Evolutionary conservation across 1,140 invertebrate species (phyloP), one percentile per base, ranked within the genome.

Genomic region (Drosophila kohkoa): DNA sequence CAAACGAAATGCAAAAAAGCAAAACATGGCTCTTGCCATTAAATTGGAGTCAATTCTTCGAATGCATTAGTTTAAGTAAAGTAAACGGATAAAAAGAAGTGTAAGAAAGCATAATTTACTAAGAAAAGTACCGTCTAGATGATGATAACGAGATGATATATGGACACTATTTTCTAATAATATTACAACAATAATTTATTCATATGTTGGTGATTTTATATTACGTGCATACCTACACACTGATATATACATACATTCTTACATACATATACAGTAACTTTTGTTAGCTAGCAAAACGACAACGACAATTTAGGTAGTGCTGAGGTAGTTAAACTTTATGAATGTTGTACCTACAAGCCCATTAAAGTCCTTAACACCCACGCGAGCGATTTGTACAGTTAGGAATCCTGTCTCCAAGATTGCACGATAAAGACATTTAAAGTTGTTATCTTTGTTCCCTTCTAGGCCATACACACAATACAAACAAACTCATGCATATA

Each of bases 181-280:
- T 88, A 88, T 89, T 88, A 88, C 85, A 88, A 88, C 83, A 88
- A 88, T 88, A 88, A 88, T 88, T 88, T 88, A 83, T 83, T 82
- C 55, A 83, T 88, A 89, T 88, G 85, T 88, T 88, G 83, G 74
- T 79, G 72, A 83, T 88, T 88, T 88, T 89, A 89, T 88, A 82
- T 7, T 5, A 72, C 35, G 10, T 38, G 86, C 67, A 82, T 73
- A 67, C 54, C 58, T 73, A 59, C 51, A 65, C 35, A 70, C 67
- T 57, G 65, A 75, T 74, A 57, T 77, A 74, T 55, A 59, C 49
- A 73, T 46, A 66, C 54, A 66, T 81, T 25, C 20, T 25, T 25
- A 85, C 15, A 25, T 10, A 38, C 35, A 82, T 88, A 88, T 74
- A 83, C 82, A 77, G 83, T 88, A 88, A 88, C 72, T 87, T 87